Evolutionary conservation across 2,113 vertebrate species (phyloP), one percentile per base, ranked within the genome.

Genomic region (Merops nubicus): DNA sequence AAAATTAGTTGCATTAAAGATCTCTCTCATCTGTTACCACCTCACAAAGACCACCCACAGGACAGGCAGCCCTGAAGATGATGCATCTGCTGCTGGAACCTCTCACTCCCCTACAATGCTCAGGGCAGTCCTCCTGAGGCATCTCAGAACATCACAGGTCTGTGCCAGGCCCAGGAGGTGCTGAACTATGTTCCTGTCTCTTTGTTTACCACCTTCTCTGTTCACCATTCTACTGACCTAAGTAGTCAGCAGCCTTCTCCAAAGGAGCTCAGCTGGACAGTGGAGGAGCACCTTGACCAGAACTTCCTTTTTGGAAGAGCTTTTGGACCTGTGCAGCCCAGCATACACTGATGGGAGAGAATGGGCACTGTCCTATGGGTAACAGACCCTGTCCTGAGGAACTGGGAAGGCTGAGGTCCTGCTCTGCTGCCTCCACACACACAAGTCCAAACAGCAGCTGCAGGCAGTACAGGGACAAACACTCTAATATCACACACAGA

Each of bases 141-240:
- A 21, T 31, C 85, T 72, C 47, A 89, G 34, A 0, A 87, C 34
- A 0, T 45, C 60, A 45, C 53, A 56, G 50, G 40, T 50, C 50
- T 38, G 17, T 4, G 59, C 8, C 60, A 50, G 51, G 64, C 25
- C 33, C 74, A 69, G 48, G 50, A 77, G 47, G 12, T 31, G 47
- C 4, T 33, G 22, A 56, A 51, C 50, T 53, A 16, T 2, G 0
- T n/a, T 53, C 36, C 45, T 3, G 0, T 10, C 51, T 62, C 69
- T 62, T 18, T 40, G 56, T 29, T 68, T 64, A 50, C 22, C 56
- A 53, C 15, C 26, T 67, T 15, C 40, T 62, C 68, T 68, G 7
- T 12, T 73, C 54, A 50, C 25, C 43, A 29, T 88, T 56, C 50
- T 21, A 26, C 17, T 5, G 25, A 72, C 48, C 2, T 0, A 70